These are phyloP conservation scores for Tillus elongatus DNA, from an alignment of 2,888 invertebrate species.

Conservation along the genomic window DNA sequence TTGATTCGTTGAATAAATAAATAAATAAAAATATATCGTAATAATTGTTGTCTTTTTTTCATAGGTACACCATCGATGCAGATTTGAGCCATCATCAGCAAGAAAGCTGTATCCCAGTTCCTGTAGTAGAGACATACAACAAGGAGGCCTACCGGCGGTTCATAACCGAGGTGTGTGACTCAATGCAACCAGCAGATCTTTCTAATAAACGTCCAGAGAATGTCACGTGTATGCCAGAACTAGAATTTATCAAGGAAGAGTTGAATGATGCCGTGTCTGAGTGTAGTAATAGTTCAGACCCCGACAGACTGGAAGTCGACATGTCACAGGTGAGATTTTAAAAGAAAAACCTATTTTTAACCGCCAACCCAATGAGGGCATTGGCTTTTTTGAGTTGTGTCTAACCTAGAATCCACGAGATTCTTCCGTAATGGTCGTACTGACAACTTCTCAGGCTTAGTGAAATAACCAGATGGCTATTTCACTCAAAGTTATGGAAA, in stretches of 20 bases:
- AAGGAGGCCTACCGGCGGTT: not conserved
- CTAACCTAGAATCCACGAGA: too few relatives aligned
- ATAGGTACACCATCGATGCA: constrained; percentile 17
- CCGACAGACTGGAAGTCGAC: constrained; percentile 65
- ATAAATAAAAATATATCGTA: too few relatives aligned
- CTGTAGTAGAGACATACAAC: not conserved
- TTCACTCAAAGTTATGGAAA: too few relatives aligned
- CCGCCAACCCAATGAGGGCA: not conserved
- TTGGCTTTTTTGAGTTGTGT: too few relatives aligned
- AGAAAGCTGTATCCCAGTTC: constrained; percentile 6
- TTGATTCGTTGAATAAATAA: too few relatives aligned
- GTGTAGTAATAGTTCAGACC: constrained; percentile 65
- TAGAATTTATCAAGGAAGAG: constrained; percentile 37
- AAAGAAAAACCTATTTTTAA: not conserved
- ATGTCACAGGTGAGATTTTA: constrained; percentile 44
- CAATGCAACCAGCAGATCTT: constrained; percentile 37
- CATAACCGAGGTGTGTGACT: constrained; percentile 2
- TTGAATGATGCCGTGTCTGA: constrained; percentile 36
- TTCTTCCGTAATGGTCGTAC: too few relatives aligned
- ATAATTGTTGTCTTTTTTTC: too few relatives aligned
- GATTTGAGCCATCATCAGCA: constrained; percentile 7
- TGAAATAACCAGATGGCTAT: too few relatives aligned
- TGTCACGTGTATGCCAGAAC: constrained; percentile 38
- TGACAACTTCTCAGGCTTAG: too few relatives aligned
- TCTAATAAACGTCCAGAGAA: constrained; percentile 38